Evolutionary conservation across 92 coral and sea anemone species (phyloP), one percentile per base, ranked within the genome.

Genomic region (Metridium senile): DNA sequence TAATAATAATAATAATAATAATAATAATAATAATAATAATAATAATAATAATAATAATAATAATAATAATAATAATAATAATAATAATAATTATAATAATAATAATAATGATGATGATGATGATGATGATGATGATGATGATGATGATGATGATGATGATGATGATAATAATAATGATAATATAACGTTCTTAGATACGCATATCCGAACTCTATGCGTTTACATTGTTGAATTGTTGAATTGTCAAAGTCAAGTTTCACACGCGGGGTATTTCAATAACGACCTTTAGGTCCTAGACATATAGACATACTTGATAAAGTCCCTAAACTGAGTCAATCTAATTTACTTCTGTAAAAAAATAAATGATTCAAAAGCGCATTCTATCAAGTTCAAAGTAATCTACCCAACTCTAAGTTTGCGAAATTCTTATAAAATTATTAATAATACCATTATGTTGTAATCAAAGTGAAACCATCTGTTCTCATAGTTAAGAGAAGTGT

Each of bases 121-220:
- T 62, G 23, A 62, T 62, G 23, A 62, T 62, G 27, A 62, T 54
- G 17, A 54, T 54, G 17, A 54, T 54, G 17, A 54, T 54, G 17
- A 54, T 54, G 25, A 21, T 54, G 17, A 54, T 54, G 17, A 54
- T 54, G 17, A 54, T 54, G 17, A 54, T 54, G 17, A 54, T 54
- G 25, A 21, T 54, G 17, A 54, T 54, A 54, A 54, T 54, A 54
- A 54, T 54, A 54, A 54, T 54, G 17, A 54, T 54, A 54, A 54
- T 54, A 20, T 4, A 54, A 54, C 4, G 13, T 54, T 9, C 17
- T 54, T 54, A 54, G 4, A 54, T 54, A 39, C 49, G 49, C 13
- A 39, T 4, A 39, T 4, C 25, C 25, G 25, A 54, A 3, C 23
- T 54, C 61, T 54, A 54, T 54, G 25, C 61, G 25, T 19, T 54